A percentile compares a stretch with the other conserved stretches of the same genome.
Conservation (phyloP, 2,888 invertebrate species). For the Luperina testacea region DNA sequence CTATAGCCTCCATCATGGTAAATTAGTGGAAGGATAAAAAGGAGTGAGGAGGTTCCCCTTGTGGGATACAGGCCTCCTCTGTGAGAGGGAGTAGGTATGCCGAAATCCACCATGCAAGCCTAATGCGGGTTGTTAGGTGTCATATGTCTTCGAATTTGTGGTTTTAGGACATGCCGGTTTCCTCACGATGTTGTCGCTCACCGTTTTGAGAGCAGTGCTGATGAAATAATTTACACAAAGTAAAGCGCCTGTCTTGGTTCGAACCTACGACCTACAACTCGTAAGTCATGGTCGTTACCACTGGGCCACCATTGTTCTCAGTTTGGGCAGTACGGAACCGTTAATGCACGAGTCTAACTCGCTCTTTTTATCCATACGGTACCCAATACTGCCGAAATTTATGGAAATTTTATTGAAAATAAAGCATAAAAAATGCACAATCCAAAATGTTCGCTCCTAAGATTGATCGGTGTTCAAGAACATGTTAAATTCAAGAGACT, state of each 20-base stretch:
- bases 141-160: not conserved
- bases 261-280: not conserved
- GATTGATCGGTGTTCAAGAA: slow-evolving; percentile 77
- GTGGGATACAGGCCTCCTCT: too few species aligned
- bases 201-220: not conserved
- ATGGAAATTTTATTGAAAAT: slow-evolving; percentile 76
- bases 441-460: slow-evolving; percentile 70
- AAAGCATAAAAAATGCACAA: slow-evolving; percentile 56
- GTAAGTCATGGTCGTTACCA: too few species aligned
- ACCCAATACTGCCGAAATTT: slow-evolving; percentile 73
- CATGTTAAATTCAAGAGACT: slow-evolving; percentile 80
- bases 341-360: not conserved
- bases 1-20: not conserved
- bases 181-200: too few species aligned
- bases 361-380: slow-evolving; percentile 69
- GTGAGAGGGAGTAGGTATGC: too few species aligned
- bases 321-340: not conserved
- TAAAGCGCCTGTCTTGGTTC: not conserved
- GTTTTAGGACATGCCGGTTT: too few species aligned
- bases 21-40: not conserved
- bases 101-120: not conserved
- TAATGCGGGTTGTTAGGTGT: not conserved
- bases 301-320: not conserved
- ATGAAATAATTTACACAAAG: not conserved
- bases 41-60: not conserved